Evolutionary conservation across 2,888 invertebrate genomes (phyloP).

Genomic region (Invenusta paracnida): DNA sequence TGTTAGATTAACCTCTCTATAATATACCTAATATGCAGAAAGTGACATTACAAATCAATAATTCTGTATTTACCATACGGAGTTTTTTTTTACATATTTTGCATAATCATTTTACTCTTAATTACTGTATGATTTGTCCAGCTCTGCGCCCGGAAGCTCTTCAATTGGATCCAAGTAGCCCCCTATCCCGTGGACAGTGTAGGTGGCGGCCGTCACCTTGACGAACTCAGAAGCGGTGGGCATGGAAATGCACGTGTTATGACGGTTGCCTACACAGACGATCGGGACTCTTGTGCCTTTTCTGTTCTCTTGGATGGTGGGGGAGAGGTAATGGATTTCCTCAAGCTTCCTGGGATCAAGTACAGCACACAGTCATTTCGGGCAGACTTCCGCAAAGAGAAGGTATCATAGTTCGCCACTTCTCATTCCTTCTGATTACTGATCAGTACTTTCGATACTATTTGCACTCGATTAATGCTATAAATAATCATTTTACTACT

Average conservation of each 20-base stretch:
- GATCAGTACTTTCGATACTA: too few relatives aligned
- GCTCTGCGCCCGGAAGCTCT: slow-evolving; percentile 74
- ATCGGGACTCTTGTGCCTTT: slow-evolving; percentile 69
- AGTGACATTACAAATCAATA: too few relatives aligned
- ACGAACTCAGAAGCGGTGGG: slow-evolving; percentile 65
- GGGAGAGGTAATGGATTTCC: slow-evolving; percentile 84
- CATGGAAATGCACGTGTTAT: slow-evolving; percentile 68
- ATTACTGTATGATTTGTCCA: too few relatives aligned
- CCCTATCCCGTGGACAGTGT: slow-evolving; percentile 78
- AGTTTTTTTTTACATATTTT: too few relatives aligned
- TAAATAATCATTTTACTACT: too few relatives aligned
- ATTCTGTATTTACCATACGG: too few relatives aligned
- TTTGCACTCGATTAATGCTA: too few relatives aligned
- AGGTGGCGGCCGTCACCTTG: slow-evolving; percentile 69
- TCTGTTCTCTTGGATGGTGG: slow-evolving; percentile 79
- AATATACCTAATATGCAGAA: too few relatives aligned
- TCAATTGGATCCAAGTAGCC: slow-evolving; percentile 83
- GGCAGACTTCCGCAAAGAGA: slow-evolving; percentile 18
- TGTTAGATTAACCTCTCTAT: too few relatives aligned
- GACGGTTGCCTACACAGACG: slow-evolving; percentile 70
- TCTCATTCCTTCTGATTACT: too few relatives aligned
- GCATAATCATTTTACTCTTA: too few relatives aligned
- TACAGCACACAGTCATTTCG: neutral
- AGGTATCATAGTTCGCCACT: too few relatives aligned
- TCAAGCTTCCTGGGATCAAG: slow-evolving; percentile 75